Evolutionary conservation across 2,888 invertebrate species (phyloP).

Genomic region (Amblyjoppa fuscipennis): DNA sequence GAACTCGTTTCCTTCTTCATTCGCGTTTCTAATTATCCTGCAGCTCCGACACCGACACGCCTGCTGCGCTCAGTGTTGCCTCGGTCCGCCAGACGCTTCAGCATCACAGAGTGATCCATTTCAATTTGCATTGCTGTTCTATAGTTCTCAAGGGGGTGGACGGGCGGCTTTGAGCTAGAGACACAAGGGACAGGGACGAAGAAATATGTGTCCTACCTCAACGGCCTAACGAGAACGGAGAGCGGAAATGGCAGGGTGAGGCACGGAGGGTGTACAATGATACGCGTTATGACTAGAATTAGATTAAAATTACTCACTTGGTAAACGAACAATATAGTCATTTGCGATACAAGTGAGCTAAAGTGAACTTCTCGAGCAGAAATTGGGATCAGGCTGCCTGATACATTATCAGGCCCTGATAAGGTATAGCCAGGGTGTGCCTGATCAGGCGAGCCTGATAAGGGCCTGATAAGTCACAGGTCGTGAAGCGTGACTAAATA

Average conservation of each 20-base stretch:
- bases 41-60: conserved; percentile 18
- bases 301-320: not conserved
- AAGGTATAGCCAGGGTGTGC: too few relatives aligned
- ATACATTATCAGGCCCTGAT: too few relatives aligned
- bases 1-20: conserved; percentile 46
- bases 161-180: not conserved
- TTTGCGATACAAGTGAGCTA: too few relatives aligned
- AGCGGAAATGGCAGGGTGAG: conserved; percentile 1
- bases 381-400: too few relatives aligned
- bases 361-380: too few relatives aligned
- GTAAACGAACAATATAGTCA: not conserved
- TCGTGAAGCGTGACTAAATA: too few relatives aligned
- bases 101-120: conserved; percentile 40
- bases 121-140: conserved; percentile 46
- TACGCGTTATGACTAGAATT: not conserved
- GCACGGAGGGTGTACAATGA: not conserved
- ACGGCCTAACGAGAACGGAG: conserved; percentile 16
- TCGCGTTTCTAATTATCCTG: conserved; percentile 41
- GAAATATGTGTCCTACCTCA: conserved; percentile 43
- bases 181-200: conserved; percentile 9
- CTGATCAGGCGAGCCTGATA: too few relatives aligned
- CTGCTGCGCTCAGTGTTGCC: conserved; percentile 25
- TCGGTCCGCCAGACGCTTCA: conserved; percentile 24
- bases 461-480: too few relatives aligned
- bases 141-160: conserved; percentile 2